phyloP scores from a whole-genome alignment of 2,113 vertebrate species.

The Menura novaehollandiae region DNA sequence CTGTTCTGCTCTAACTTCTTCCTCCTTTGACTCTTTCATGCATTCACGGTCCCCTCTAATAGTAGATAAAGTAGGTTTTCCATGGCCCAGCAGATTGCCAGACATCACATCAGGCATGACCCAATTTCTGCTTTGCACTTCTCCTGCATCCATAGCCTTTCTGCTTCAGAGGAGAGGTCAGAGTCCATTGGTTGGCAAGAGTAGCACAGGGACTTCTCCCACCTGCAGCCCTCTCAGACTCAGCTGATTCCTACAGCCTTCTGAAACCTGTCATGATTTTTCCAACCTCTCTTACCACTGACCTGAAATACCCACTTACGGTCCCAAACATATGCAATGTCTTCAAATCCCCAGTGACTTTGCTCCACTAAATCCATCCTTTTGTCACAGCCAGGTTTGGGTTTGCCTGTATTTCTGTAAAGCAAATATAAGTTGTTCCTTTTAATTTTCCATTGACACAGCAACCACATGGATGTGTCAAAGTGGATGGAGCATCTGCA shows the following conservation, averaged over 20 bases:
- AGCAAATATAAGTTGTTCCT: neutral
- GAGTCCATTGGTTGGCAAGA: neutral
- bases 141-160: neutral
- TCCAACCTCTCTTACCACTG: neutral
- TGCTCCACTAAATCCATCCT: neutral
- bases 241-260: neutral
- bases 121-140: neutral
- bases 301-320: neutral
- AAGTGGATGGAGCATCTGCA: neutral
- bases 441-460: neutral
- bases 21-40: neutral
- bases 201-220: neutral
- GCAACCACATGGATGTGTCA: neutral
- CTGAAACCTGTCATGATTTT: neutral
- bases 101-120: neutral
- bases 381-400: neutral
- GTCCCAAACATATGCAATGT: fast-evolving
- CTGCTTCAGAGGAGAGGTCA: neutral
- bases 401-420: neutral
- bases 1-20: neutral
- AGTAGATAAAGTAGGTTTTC: neutral
- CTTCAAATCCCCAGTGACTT: neutral
- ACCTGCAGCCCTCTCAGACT: neutral
- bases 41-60: neutral
- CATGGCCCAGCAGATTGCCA: neutral